Percentiles rank a stretch among this genome's conserved stretches.
These are phyloP conservation scores for Crotalus helleri DNA, from an alignment of 2,113 vertebrate species.

Conservation along the genomic window DNA sequence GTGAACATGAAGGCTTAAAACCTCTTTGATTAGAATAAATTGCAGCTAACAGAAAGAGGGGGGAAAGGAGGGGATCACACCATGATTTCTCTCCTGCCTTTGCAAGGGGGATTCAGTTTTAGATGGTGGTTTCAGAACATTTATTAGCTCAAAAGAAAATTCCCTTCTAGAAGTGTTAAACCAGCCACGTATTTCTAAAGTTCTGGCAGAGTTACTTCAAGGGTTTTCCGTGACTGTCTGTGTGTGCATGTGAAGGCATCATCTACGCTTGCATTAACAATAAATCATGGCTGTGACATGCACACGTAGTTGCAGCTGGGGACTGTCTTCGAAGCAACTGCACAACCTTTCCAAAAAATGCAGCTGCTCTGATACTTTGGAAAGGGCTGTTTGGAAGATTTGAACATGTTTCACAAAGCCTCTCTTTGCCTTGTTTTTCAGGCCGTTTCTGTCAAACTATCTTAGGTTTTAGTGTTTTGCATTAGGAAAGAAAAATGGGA, in stretches of 20 bases:
- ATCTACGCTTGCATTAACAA: background rate
- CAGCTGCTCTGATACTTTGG: background rate
- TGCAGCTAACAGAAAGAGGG: background rate
- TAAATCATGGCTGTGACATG: background rate
- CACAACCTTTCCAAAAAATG: background rate
- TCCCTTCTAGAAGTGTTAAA: background rate
- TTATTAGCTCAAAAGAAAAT: background rate
- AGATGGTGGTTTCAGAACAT: background rate
- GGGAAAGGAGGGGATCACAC: background rate
- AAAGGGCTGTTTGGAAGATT: background rate
- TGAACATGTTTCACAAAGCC: background rate
- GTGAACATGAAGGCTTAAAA: background rate
- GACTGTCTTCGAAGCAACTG: background rate
- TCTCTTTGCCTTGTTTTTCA: background rate
- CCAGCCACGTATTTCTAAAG: background rate
- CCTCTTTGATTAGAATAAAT: background rate
- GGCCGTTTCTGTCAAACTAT: background rate
- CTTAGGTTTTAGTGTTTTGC: background rate
- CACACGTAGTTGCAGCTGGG: background rate
- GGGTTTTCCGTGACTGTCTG: background rate
- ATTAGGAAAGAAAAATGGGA: background rate
- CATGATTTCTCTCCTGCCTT: background rate
- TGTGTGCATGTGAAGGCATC: background rate
- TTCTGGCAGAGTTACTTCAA: background rate
- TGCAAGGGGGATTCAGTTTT: background rate